A percentile compares a stretch with the other conserved stretches of the same genome.
Evolutionary conservation across 2,113 vertebrate species (phyloP).

Genomic region (Nycticryphes semicollaris): DNA sequence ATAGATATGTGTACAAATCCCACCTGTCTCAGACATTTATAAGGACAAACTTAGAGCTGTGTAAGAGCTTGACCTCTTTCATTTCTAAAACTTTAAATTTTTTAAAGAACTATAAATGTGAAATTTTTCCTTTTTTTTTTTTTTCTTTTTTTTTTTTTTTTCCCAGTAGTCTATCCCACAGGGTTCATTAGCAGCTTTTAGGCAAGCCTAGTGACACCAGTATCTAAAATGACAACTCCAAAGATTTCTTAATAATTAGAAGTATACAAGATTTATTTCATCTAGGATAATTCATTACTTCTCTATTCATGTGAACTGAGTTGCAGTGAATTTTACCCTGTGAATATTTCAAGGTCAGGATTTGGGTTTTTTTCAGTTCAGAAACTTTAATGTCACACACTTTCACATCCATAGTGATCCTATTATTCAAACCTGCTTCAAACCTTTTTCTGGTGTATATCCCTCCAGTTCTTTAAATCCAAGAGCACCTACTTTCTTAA

Average conservation of each 20-base stretch:
- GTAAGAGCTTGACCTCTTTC: not conserved
- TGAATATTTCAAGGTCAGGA: not conserved
- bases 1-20: not conserved
- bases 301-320: not conserved
- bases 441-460: not conserved
- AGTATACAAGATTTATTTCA: not conserved
- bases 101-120: not conserved
- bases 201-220: not conserved
- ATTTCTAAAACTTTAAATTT: not conserved
- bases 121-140: not conserved
- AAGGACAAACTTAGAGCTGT: not conserved
- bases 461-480: not conserved
- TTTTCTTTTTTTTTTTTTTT: not conserved
- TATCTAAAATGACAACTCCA: not conserved
- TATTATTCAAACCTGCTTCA: not conserved
- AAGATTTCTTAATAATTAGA: not conserved
- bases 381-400: not conserved
- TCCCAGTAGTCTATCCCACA: fast-evolving
- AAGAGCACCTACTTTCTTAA: not conserved
- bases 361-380: not conserved
- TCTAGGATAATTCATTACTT: not conserved
- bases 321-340: not conserved
- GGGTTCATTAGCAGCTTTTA: not conserved
- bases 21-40: not conserved
- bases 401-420: not conserved